These are phyloP conservation scores for Standfussiana lucernea DNA, from an alignment of 2,888 invertebrate genomes.

Conservation along the genomic window DNA sequence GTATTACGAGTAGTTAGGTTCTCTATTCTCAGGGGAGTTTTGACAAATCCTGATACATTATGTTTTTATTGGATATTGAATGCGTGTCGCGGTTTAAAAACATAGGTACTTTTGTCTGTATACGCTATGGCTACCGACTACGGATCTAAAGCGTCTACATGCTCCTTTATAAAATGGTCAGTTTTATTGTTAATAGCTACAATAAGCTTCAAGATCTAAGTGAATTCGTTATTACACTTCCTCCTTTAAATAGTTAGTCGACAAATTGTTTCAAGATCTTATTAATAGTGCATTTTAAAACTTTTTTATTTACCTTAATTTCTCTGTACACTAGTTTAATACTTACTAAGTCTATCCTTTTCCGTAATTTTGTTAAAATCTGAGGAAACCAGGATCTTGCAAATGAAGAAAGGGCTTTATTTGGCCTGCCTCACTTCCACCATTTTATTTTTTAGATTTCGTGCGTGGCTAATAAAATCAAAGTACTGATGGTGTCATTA, in stretches of 20 bases:
- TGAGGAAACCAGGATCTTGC: neutral
- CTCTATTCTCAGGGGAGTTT: neutral
- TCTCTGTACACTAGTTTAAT: neutral
- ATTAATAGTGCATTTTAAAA: neutral
- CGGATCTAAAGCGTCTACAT: neutral
- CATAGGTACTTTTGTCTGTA: too few species aligned
- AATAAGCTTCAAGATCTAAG: too few species aligned
- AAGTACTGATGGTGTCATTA: neutral
- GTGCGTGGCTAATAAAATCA: neutral
- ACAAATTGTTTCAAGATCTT: neutral
- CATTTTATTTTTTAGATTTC: neutral
- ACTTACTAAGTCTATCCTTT: neutral
- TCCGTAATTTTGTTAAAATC: neutral
- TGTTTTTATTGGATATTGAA: neutral
- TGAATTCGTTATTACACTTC: too few species aligned
- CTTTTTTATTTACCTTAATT: neutral
- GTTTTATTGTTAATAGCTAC: neutral
- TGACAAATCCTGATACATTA: neutral
- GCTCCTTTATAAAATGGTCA: neutral
- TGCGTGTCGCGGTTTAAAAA: neutral
- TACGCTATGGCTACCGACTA: too few species aligned
- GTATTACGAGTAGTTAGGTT: neutral
- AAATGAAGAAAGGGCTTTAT: neutral
- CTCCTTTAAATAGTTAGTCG: too few species aligned
- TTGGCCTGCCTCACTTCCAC: neutral